Evolutionary conservation across 2,797 vertebrate species (phyloP), one percentile per base, ranked within the genome.

Genomic region (Callimico goeldii): DNA sequence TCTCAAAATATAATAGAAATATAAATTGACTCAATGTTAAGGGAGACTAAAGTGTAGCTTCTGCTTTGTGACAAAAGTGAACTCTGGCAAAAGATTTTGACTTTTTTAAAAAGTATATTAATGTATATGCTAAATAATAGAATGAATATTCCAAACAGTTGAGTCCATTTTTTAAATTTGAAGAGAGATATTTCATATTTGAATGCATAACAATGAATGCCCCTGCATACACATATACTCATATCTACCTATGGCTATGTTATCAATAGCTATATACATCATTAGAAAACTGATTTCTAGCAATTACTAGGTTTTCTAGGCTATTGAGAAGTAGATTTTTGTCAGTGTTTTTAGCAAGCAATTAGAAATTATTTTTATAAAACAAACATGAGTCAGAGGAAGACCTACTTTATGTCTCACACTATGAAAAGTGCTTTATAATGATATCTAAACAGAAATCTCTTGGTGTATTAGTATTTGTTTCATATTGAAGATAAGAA

Each of bases 311-410:
- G 33, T 39, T 52, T 73, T 94, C 0, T 0, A 46, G 22, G 1
- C 0, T 36, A 22, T 79, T 73, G 70, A 17, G 33, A 72, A 76
- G 79, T 46, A 61, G 10, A 39, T 10, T 73, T 85, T 67, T 61
- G 43, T 24, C 11, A 26, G 48, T 50, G 1, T 43, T 94, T 96
- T 36, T 77, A 90, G 28, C 24, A 85, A 92, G 28, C 28, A 93
- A 61, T 19, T 73, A 36, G 5, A 72, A 96, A 55, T 57, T 96
- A 76, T 76, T 94, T 96, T 73, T 19, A 90, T 36, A 73, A 80
- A 93, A 50, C 80, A 81, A 41, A 4, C 1, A 12, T 33, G 6
- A 57, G 30, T n/a, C 39, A 12, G 30, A 80, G 11, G 28, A 75
- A 89, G 17, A 76, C 3, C 2, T 72, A 22, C 13, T 88, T 64